Base-by-base conservation (phyloP, 2,113 vertebrate species). In the Archilochus colubris region DNA sequence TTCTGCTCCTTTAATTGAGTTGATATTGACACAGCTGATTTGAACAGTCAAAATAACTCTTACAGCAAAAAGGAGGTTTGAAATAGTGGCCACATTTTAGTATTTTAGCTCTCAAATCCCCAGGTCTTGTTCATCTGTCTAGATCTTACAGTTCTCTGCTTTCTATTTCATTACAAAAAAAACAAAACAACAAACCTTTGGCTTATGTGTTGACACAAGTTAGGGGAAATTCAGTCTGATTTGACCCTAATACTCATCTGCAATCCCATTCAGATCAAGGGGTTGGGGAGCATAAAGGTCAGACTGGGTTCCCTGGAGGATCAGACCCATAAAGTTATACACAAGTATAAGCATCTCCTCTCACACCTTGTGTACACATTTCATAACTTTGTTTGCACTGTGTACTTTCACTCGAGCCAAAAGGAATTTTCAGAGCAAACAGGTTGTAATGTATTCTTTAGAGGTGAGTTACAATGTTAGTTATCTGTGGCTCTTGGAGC, bases 391-490 rank as follows among this genome's bases (percentile, higher is more conserved):
- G 74, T 89, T 94, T 97, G 82, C 51, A 64, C 59, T 89, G 78
- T 22, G 89, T 7, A 77, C 94, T 94, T 94, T 95, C 94, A 70
- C 93, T 91, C 7, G 12, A 63, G 93, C 67, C 93, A 95, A 67
- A 86, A 94, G 84, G 96, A 87, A 89, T 94, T 94, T 85, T 89
- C 70, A 74, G 87, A 70, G 72, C 78, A 94, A 96, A 88, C 78
- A 95, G 50, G 30, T 80, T 73, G 81, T 69, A 78, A 85, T 85
- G 40, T 77, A 48, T 87, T 64, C 84, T 73, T 79, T 74, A 63
- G 83, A 92, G 66, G 77, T 51, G 62, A 91, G 69, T 43, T 79
- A 46, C 54, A 50, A 25, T 31, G 67, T 57, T 54, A 48, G 58
- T 6, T 89, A 82, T 76, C 92, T 94, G 2, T 53, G 27, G 70